A percentile compares a stretch with the other conserved stretches of the same genome.
phyloP scores from a whole-genome alignment of 2,797 vertebrate genomes.

The Cossypha caffra region DNA sequence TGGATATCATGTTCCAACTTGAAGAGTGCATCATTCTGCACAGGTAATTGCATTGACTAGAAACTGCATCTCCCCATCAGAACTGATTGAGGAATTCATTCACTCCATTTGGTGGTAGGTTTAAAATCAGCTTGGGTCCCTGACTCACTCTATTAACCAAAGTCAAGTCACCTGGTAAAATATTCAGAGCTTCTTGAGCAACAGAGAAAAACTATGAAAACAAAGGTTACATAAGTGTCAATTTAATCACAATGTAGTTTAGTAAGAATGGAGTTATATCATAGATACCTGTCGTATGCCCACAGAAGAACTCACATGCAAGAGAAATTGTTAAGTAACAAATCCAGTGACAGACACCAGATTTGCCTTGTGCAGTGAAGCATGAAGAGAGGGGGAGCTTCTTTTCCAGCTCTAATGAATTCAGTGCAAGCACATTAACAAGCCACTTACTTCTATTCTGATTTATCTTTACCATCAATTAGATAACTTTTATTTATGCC shows the following conservation, averaged over 20 bases:
- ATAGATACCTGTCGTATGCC: background rate
- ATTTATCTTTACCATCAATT: slow-evolving; percentile 75
- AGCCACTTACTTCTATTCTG: slow-evolving; percentile 50
- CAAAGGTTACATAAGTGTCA: background rate
- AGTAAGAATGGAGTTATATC: background rate
- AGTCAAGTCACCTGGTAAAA: background rate
- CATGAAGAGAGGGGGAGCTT: background rate
- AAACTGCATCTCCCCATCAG: background rate
- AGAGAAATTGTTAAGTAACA: background rate
- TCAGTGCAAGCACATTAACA: slow-evolving; percentile 55
- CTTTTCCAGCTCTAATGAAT: slow-evolving; percentile 55
- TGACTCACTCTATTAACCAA: background rate
- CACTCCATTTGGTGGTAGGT: background rate
- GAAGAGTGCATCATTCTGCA: background rate
- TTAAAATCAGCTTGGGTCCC: background rate
- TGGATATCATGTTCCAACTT: background rate
- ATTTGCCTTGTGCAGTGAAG: background rate
- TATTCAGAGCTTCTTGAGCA: background rate
- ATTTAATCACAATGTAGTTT: background rate
- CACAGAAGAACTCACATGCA: background rate
- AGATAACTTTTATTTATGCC: slow-evolving; percentile 75
- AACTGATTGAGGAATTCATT: background rate
- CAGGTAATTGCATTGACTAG: background rate
- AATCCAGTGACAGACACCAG: background rate
- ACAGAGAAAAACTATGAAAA: background rate